Evolutionary conservation across 2,797 vertebrate genomes (phyloP), one percentile per base, ranked within the genome.

Genomic region (Ambastaia sidthimunki): DNA sequence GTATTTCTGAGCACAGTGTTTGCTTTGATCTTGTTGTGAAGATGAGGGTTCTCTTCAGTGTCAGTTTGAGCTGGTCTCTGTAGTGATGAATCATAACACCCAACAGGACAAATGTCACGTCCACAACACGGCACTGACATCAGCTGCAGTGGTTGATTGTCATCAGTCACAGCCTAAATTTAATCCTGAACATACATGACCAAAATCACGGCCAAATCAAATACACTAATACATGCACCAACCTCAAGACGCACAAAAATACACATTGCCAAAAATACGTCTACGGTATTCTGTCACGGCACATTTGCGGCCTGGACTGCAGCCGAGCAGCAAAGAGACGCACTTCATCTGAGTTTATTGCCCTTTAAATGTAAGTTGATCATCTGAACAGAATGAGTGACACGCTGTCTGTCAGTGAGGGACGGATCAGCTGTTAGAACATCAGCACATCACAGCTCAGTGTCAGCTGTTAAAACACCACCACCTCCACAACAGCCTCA

Each of bases 291-390:
- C 31, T 2, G 50, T 76, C 74, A 66, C 66, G 48, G 63, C 23
- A 19, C 3, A 21, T 15, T 76, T 15, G 11, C 82, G 80, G 54
- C 65, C 82, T 75, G 82, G 68, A 83, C 73, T 55, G 80, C 37
- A 86, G 88, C 81, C 65, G 72, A 83, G 31, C 41, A 74, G 71
- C 78, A 72, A 85, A 85, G 81, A 83, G 78, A 82, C 85, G 81
- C 66, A 71, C 82, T 89, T 85, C 90, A 90, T 88, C 89, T 85
- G 85, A 86, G 86, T 62, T 70, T 89, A 87, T 89, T 84, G 86
- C 86, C 86, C 76, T 87, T 83, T 90, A 87, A 88, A 88, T 90
- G 90, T 88, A 93, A 93, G 86, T 87, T 71, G 89, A 93, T 80
- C 86, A 87, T 78, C 57, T 74, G 66, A 74, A 86, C 47, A 65